These are phyloP conservation scores for Parauchenoglanis punctatus DNA, from an alignment of 2,797 vertebrate genomes.

Conservation along the genomic window DNA sequence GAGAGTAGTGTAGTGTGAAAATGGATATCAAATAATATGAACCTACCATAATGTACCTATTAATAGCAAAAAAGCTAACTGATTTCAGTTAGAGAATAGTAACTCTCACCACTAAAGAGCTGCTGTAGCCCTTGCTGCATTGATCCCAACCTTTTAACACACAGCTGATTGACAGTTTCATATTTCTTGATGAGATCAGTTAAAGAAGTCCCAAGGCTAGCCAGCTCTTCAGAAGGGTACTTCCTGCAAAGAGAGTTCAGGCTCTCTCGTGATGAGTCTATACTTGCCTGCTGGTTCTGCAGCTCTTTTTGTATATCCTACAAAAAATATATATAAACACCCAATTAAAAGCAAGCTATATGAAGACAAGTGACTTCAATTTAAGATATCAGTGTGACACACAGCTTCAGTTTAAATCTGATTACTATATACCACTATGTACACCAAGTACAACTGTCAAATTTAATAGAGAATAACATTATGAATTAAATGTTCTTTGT, in stretches of 20 bases:
- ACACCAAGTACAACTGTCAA: not conserved
- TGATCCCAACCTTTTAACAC: slow-evolving; percentile 80
- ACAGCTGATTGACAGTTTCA: slow-evolving; percentile 86
- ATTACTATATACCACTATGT: not conserved
- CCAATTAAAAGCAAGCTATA: not conserved
- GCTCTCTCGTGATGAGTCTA: slow-evolving; percentile 84
- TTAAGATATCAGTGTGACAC: not conserved
- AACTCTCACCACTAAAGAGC: slow-evolving; percentile 84
- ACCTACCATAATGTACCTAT: not conserved
- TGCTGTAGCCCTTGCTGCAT: slow-evolving; percentile 89
- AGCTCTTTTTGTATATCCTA: slow-evolving; percentile 93
- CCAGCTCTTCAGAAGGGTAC: slow-evolving; percentile 88
- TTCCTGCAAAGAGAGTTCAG: slow-evolving; percentile 91
- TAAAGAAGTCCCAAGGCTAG: slow-evolving; percentile 82
- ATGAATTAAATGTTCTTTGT: not conserved
- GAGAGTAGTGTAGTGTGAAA: not conserved
- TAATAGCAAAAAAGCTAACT: not conserved
- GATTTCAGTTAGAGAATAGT: not conserved
- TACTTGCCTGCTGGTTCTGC: slow-evolving; percentile 85
- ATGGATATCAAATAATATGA: not conserved
- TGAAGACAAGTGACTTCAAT: not conserved
- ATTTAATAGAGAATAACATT: not conserved
- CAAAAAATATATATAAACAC: not conserved
- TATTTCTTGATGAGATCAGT: slow-evolving; percentile 88
- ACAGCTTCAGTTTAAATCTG: not conserved